Base-by-base conservation (phyloP, 2,888 invertebrate genomes). In the Pseudoips prasinana region DNA sequence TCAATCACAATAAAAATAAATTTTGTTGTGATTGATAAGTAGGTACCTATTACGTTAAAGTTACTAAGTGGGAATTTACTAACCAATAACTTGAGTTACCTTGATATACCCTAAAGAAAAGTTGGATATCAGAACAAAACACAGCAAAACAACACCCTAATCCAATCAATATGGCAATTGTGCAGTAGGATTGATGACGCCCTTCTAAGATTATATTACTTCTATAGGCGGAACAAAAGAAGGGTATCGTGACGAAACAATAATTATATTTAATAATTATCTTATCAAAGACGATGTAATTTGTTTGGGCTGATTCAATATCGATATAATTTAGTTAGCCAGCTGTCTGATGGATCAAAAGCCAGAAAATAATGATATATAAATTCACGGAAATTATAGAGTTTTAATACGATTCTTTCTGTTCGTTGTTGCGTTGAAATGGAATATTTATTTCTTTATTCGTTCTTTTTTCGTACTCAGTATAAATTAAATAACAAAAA, bases 241-340 rank as follows among this genome's bases (percentile, higher is more conserved):
- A 53, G 39, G 55, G 67, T 61, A 55, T 73, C 81, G 79, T 83
- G 75, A 75, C 83, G 84, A 83, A 86, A 76, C 58, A 67, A 75
- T 85, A 86, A 86, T 86, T 77, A 74, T 64, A 68, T 77, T 76
- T 67, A 69, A 76, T 79, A 80, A 83, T 80, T 76, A 74, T 68
- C 68, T 72, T 69, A 74, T 73, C 76, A 74, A 76, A 77, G 73
- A 67, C 65, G 65, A 44, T 48, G 47, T 65, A 74, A 75, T 77
- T 76, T 73, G 73, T 73, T 75, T 73, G 54, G 66, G 62, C 54
- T 65, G 61, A 77, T 82, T 75, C 72, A 72, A 75, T 83, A 75
- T 63, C 57, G 62, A 62, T 55, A 64, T 77, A 78, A 76, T 80
- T 77, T 61, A 47, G 61, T 70, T 69, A 70, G 59, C 58, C 75